Conservation (phyloP, 1,140 invertebrate species). For the Acyrthosiphon pisum region DNA sequence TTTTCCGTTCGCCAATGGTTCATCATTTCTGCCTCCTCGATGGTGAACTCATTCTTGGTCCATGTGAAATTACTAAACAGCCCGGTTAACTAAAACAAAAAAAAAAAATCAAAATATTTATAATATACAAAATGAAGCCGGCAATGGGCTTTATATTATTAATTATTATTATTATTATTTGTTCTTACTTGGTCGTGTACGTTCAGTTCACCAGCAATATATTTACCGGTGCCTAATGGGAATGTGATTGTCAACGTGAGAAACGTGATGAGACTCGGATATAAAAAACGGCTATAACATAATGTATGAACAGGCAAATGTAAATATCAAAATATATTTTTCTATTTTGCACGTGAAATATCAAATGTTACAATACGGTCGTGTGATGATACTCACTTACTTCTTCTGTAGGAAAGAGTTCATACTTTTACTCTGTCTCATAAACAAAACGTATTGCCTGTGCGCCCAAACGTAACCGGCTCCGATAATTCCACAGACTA, state of each 20-base stretch:
- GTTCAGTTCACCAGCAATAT: constrained; percentile 86
- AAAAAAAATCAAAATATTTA: background rate
- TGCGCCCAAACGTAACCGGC: constrained; percentile 94
- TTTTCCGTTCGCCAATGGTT: constrained; percentile 87
- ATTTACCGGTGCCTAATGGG: constrained; percentile 84
- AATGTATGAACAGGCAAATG: background rate
- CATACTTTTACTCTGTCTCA: constrained; percentile 90
- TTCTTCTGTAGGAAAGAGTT: constrained; percentile 96
- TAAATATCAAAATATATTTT: background rate
- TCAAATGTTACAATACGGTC: background rate
- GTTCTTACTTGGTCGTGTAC: constrained; percentile 76
- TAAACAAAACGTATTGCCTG: constrained; percentile 92
- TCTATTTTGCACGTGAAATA: constrained; percentile 38
- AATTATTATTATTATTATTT: constrained; percentile 38
- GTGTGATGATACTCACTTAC: constrained; percentile 70
- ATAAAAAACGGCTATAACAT: constrained; percentile 82
- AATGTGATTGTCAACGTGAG: constrained; percentile 84
- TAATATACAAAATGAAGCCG: background rate
- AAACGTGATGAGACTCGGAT: constrained; percentile 85
- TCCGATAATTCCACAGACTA: constrained; percentile 87
- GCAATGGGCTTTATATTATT: too few species aligned
- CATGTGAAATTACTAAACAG: constrained; percentile 97
- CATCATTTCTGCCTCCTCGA: constrained; percentile 84
- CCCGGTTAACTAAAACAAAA: constrained; percentile 70
- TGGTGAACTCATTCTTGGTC: constrained; percentile 79